Conservation (phyloP, 2,888 invertebrate species). For the Xylophagus ater region DNA sequence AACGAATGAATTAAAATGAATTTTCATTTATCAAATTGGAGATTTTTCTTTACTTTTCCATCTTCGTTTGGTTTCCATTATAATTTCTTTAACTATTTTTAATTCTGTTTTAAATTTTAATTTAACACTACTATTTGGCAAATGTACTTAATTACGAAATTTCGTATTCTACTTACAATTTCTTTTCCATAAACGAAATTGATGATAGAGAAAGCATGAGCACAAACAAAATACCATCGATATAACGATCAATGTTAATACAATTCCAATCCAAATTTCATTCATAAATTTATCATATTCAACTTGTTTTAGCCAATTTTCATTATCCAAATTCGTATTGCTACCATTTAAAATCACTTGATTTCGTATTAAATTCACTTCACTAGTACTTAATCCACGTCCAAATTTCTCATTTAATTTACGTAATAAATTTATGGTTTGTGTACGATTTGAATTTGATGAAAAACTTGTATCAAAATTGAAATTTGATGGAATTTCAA, state of each 20-base stretch:
- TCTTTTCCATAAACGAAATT: slow-evolving; percentile 52
- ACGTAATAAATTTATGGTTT: slow-evolving; percentile 29
- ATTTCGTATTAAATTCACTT: slow-evolving; percentile 17
- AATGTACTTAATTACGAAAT: too few species aligned
- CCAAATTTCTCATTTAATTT: slow-evolving; percentile 30
- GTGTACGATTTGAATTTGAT: slow-evolving; percentile 7
- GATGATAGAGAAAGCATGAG: slow-evolving; percentile 51
- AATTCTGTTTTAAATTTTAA: too few species aligned
- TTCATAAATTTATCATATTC: slow-evolving; percentile 50
- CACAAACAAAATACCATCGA: slow-evolving; percentile 53
- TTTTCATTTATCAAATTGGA: too few species aligned
- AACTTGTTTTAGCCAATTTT: slow-evolving; percentile 32
- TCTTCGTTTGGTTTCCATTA: too few species aligned
- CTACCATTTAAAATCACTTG: slow-evolving; percentile 8
- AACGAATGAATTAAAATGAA: too few species aligned
- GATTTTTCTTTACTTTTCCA: too few species aligned
- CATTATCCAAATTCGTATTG: slow-evolving; percentile 1
- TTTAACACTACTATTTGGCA: too few species aligned
- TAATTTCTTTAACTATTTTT: too few species aligned
- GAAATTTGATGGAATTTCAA: slow-evolving; percentile 31
- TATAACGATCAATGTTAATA: slow-evolving; percentile 48
- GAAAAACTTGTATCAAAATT: slow-evolving; percentile 34
- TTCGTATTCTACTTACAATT: slow-evolving; percentile 50
- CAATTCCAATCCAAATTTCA: slow-evolving; percentile 53
- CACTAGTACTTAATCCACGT: slow-evolving; percentile 24